Base-by-base conservation (phyloP, 30 jellyfish, hydroid and myxozoan species). In the Aurelia sp. region DNA sequence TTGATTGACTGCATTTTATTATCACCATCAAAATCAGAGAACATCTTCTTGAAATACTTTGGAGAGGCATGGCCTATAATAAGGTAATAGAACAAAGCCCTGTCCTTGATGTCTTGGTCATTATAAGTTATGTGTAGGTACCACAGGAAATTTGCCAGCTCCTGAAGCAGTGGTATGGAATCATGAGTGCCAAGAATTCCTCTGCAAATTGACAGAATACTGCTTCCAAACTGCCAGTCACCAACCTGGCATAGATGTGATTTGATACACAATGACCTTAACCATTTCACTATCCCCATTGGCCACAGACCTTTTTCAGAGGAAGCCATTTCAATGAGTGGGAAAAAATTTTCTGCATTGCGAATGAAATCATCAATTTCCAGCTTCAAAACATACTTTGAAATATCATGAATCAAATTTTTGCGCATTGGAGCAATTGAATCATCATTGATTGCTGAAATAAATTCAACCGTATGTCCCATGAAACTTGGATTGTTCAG, bases 51-150 rank as follows among this genome's bases (percentile, higher is more conserved):
- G 52, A 52, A 88, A 60, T 80, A 78, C 69, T 71, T 64, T 55
- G 97, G 97, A 7, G 97, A 89, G 48, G 90, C 93, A 73, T 82
- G 84, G 30, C 97, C 97, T 58, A 82, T 75, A 12, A 84, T 66
- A 79, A 89, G 50, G 67, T 89, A 89, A 33, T 66, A 64, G 86
- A 89, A 89, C 66, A 89, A 63, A 12, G 97, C 97, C 66, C 90
- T 71, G 48, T 89, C 97, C 15, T 74, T 70, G 65, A 89, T 73
- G 60, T 89, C 97, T 13, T 70, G 74, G 51, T 82, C 72, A 15
- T 82, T 68, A 51, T 66, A 82, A 11, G 23, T 69, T 74, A 21
- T 35, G 73, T 82, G 91, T 9, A 82, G 35, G 15, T 68, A 37
- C 91, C 91, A 82, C 47, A 82, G 23, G 6, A 82, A 82, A 37